Conservation (phyloP, 2,888 invertebrate species). For the Cheiracanthium punctorium region DNA sequence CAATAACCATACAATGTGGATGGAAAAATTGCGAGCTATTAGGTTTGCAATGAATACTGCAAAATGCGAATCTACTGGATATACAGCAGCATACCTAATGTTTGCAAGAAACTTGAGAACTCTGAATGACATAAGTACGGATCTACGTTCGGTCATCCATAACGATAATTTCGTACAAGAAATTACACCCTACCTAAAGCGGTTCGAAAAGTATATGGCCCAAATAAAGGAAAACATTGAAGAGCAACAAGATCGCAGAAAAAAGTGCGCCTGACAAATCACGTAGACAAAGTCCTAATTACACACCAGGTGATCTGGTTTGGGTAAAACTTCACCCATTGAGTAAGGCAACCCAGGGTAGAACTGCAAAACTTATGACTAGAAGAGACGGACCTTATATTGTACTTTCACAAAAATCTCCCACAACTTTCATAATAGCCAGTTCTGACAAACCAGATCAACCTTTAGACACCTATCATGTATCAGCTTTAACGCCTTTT, state of each 20-base stretch:
- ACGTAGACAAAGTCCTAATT: neutral
- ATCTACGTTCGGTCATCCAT: neutral
- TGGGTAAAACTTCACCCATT: neutral
- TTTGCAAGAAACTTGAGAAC: neutral
- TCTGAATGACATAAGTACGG: neutral
- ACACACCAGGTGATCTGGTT: neutral
- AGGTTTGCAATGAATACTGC: neutral
- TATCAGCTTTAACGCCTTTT: neutral
- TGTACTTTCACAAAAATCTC: neutral
- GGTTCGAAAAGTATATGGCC: neutral
- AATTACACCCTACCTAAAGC: slow-evolving; percentile 6
- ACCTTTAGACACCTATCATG: neutral
- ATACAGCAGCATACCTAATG: neutral
- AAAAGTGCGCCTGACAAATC: neutral
- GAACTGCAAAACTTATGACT: slow-evolving; percentile 10
- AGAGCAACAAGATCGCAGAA: neutral
- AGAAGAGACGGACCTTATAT: neutral
- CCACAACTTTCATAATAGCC: neutral
- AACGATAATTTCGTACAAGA: slow-evolving; percentile 16
- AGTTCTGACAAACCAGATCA: neutral
- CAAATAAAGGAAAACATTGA: neutral
- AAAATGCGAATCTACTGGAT: neutral
- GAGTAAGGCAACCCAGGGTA: neutral
- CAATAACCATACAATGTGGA: neutral
- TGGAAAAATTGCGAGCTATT: neutral